Evolutionary conservation across 2,113 vertebrate species (phyloP), one percentile per base, ranked within the genome.

Genomic region (Pomatorhinus ruficollis): DNA sequence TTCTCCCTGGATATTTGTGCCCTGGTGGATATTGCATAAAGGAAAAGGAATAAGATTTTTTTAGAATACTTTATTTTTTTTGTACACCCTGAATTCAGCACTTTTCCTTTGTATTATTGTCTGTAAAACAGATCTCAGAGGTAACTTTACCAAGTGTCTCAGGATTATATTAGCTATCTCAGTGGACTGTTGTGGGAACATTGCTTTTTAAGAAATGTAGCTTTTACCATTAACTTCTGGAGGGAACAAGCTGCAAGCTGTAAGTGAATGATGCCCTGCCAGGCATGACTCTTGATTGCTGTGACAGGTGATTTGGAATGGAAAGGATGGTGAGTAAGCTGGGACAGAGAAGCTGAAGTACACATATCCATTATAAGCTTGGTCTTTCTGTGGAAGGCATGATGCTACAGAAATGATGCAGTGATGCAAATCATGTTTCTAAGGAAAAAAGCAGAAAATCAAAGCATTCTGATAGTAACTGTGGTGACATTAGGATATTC

Each of bases 91-190:
- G 53, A 92, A 20, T 87, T 24, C 77, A 87, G 70, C 25, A 30
- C 10, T 88, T 92, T 78, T 35, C 19, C 42, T 81, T 57, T 78
- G n/a, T 83, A 52, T 69, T 92, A 75, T 9, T 81, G 24, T 17
- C 54, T 86, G 70, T 91, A 84, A 96, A 97, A 82, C 47, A 66
- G 49, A 90, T 88, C 85, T 94, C 64, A n/a, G 64, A 90, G 88
- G 91, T 83, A 95, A 96, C 92, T 95, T 96, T 94, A 94, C 79
- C 81, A 87, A 84, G 60, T 72, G 68, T 91, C 81, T 97, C 83
- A 61, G 93, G 83, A 95, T 97, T 95, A 74, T 95, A 95, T 97
- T 96, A 96, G 91, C 81, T 96, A 44, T 77, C 81, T 96, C 90
- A 91, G 91, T 76, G 95, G 82, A 89, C 82, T 89, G 30, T n/a